phyloP scores from a whole-genome alignment of 2,797 vertebrate genomes.

The Tadarida brasiliensis region DNA sequence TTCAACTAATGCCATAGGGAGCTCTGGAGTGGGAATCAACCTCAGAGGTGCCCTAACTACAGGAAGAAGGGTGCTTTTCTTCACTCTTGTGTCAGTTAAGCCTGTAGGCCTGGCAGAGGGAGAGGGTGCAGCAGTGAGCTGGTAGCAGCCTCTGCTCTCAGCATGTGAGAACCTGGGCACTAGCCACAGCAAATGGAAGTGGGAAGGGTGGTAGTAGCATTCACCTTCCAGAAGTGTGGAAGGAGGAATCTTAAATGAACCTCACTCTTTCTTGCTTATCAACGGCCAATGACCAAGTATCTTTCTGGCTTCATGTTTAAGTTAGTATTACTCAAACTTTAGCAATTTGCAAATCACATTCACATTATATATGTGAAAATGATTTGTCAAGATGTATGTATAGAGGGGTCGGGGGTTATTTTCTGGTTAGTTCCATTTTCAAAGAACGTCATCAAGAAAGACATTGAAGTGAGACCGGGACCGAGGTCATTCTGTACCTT shows the following conservation, averaged over 20 bases:
- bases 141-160: neutral
- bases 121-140: neutral
- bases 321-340: neutral
- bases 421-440: too few species aligned
- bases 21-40: neutral
- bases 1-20: too few species aligned
- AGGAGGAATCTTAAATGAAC: neutral
- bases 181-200: neutral
- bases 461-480: too few species aligned
- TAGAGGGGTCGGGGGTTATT: too few species aligned
- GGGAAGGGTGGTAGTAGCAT: accelerated
- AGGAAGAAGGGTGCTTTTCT: neutral
- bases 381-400: too few species aligned
- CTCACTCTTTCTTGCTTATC: neutral
- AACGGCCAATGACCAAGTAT: neutral
- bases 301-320: neutral
- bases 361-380: neutral
- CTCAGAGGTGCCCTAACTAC: neutral
- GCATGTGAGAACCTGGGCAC: neutral
- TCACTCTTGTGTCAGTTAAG: neutral
- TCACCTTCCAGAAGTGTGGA: neutral
- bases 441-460: too few species aligned
- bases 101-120: neutral
- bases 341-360: neutral
- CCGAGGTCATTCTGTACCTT: too few species aligned